These are phyloP conservation scores for Lycodopsis pacificus DNA, from an alignment of 2,797 vertebrate genomes.

Conservation along the genomic window DNA sequence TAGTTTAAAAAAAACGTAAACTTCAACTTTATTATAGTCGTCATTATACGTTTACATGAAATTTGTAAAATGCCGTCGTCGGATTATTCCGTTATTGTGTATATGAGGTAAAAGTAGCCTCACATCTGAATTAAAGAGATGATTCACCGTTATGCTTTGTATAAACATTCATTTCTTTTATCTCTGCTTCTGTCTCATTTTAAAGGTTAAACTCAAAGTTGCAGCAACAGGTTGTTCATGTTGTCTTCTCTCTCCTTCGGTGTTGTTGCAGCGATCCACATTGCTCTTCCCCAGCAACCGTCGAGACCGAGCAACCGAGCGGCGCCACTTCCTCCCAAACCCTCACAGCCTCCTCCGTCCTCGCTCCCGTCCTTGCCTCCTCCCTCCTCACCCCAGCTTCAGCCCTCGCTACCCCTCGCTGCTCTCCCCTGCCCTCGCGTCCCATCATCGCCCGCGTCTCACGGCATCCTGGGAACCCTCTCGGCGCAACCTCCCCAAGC, in stretches of 20 bases:
- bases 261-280: slow-evolving; percentile 88
- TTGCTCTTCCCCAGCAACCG: slow-evolving; percentile 92
- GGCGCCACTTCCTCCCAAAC: slow-evolving; percentile 89
- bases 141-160: too few relatives aligned
- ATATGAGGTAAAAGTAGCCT: too few relatives aligned
- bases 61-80: too few relatives aligned
- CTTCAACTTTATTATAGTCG: too few relatives aligned
- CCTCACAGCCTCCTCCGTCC: slow-evolving; percentile 75
- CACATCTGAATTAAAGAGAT: too few relatives aligned
- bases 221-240: not conserved
- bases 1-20: too few relatives aligned
- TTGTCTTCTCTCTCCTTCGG: not conserved
- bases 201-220: too few relatives aligned
- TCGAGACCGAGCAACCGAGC: slow-evolving; percentile 91
- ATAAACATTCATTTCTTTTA: too few relatives aligned
- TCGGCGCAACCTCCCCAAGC: slow-evolving; percentile 83
- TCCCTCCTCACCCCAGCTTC: slow-evolving; percentile 59
- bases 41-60: too few relatives aligned
- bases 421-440: slow-evolving; percentile 62
- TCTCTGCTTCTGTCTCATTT: too few relatives aligned
- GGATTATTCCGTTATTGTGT: too few relatives aligned
- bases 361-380: slow-evolving; percentile 57
- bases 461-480: slow-evolving; percentile 78
- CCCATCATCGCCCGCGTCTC: slow-evolving; percentile 73
- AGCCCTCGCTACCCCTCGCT: slow-evolving; percentile 67